These are phyloP conservation scores for Lepilemur ruficaudatus DNA, from an alignment of 2,797 vertebrate species.

Conservation along the genomic window DNA sequence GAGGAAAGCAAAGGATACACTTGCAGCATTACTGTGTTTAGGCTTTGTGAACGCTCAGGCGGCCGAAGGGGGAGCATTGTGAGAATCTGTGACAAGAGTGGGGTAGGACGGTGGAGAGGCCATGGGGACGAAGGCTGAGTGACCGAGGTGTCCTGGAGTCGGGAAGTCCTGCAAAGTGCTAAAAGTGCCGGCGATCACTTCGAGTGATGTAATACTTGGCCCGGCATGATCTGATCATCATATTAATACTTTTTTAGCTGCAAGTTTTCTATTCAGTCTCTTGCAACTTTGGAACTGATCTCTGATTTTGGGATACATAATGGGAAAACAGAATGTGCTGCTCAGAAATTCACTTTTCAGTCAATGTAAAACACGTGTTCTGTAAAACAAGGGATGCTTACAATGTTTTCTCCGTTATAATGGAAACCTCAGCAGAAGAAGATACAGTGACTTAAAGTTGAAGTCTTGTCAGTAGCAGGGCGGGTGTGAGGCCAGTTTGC, in stretches of 20 bases:
- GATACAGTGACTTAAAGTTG: not conserved
- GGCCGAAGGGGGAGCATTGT: not conserved
- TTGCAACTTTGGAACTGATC: not conserved
- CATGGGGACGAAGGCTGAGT: rapidly evolving
- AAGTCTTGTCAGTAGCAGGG: not conserved
- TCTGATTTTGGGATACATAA: conserved; percentile 14
- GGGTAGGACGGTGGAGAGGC: not conserved
- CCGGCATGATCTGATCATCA: not conserved
- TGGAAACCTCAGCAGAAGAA: not conserved
- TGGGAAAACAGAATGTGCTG: conserved; percentile 46
- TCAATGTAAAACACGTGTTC: conserved; percentile 50
- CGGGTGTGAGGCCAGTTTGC: not conserved
- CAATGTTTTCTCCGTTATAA: not conserved
- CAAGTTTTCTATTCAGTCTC: not conserved
- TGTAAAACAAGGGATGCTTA: not conserved
- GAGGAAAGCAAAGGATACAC: not conserved
- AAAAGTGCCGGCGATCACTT: not conserved
- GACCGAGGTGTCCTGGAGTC: not conserved
- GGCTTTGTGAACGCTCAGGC: not conserved
- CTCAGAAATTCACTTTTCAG: conserved; percentile 42
- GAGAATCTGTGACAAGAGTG: not conserved
- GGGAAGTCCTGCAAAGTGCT: not conserved
- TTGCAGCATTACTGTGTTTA: not conserved
- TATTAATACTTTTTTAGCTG: not conserved
- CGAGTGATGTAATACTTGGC: rapidly evolving